Evolutionary conservation across 2,113 vertebrate species (phyloP).

Genomic region (Tenrec ecaudatus): DNA sequence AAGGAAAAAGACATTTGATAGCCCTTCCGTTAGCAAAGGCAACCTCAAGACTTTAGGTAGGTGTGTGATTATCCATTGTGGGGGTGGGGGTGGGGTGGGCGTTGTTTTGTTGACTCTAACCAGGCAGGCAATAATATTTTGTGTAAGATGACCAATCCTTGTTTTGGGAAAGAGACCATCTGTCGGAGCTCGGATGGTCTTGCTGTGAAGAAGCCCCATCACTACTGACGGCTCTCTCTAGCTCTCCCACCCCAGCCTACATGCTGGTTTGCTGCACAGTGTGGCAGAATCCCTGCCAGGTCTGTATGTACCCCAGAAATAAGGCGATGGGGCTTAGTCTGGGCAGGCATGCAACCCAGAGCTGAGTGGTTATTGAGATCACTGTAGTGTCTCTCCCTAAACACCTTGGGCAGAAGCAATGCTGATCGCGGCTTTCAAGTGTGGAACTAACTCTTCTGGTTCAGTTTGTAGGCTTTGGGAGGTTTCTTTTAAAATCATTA

Average conservation of each 20-base stretch:
- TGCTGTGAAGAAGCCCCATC: constrained; percentile 79
- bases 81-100: not conserved
- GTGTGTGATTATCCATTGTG: constrained; percentile 46
- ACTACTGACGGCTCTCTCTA: constrained; percentile 77
- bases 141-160: constrained; percentile 73
- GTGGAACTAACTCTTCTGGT: constrained; percentile 64
- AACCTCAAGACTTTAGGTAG: constrained; percentile 73
- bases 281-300: constrained; percentile 85
- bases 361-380: constrained; percentile 71
- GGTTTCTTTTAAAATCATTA: constrained; percentile 67
- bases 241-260: constrained; percentile 65
- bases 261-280: constrained; percentile 83
- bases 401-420: constrained; percentile 69
- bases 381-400: constrained; percentile 81
- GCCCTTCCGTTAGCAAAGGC: constrained; percentile 85
- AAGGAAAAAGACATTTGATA: constrained; percentile 78
- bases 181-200: constrained; percentile 70
- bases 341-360: constrained; percentile 74
- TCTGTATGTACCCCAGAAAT: constrained; percentile 80
- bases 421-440: constrained; percentile 76
- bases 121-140: constrained; percentile 78
- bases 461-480: constrained; percentile 75
- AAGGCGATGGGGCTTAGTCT: constrained; percentile 83
- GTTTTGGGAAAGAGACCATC: constrained; percentile 82
- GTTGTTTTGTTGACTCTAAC: constrained; percentile 78